Percentiles rank a stretch among this genome's conserved stretches.
Conservation (phyloP, 2,888 invertebrate genomes). For the Torymus tubicola region DNA sequence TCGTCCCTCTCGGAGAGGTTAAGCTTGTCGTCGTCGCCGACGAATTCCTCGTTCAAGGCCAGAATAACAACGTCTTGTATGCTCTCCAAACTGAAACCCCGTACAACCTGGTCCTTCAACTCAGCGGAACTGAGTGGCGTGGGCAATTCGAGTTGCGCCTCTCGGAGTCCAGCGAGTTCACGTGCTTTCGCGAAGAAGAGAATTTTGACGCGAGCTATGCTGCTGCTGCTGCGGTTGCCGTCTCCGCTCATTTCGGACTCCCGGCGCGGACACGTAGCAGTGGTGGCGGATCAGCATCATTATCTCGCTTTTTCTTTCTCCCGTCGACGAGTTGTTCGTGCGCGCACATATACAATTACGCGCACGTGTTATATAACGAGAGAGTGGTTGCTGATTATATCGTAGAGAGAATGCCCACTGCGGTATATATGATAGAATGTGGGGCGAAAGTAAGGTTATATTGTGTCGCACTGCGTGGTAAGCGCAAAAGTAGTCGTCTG, state of each 20-base stretch:
- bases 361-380: slow-evolving; percentile 15
- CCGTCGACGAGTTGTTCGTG: too few relatives aligned
- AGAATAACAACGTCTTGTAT: slow-evolving; percentile 86
- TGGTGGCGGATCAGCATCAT: slow-evolving; percentile 1
- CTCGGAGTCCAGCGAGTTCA: slow-evolving; percentile 85
- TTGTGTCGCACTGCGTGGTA: too few relatives aligned
- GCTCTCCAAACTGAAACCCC: slow-evolving; percentile 81
- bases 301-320: slow-evolving; percentile 26
- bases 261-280: neutral
- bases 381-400: neutral
- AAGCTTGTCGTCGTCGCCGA: slow-evolving; percentile 78
- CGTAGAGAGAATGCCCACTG: too few relatives aligned
- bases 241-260: slow-evolving; percentile 17
- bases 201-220: slow-evolving; percentile 79
- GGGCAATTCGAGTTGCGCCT: slow-evolving; percentile 79
- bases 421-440: too few relatives aligned
- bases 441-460: too few relatives aligned
- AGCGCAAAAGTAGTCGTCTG: too few relatives aligned
- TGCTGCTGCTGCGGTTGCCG: neutral
- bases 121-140: slow-evolving; percentile 78
- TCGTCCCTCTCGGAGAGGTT: slow-evolving; percentile 84
- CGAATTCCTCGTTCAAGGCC: slow-evolving; percentile 90
- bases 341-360: neutral
- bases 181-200: slow-evolving; percentile 94
- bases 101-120: slow-evolving; percentile 81